Evolutionary conservation across 2,113 vertebrate genomes (phyloP).

Genomic region (Alethe castanea): DNA sequence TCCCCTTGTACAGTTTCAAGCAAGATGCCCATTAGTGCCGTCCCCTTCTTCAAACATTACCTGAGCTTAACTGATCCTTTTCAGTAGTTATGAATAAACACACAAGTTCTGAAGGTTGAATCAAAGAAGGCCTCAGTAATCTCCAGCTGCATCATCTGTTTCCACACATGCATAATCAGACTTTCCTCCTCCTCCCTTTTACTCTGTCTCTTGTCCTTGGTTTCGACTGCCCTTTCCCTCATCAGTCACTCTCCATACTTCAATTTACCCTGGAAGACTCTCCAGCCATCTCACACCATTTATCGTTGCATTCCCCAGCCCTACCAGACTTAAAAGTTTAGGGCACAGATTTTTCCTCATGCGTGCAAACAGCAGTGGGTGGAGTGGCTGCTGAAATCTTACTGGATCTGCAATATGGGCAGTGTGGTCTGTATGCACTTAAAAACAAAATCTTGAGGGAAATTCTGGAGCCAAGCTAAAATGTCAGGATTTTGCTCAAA

Average conservation of each 20-base stretch:
- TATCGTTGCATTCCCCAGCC: not conserved
- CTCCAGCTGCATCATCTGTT: not conserved
- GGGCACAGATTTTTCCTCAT: not conserved
- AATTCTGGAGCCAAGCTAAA: constrained; percentile 32
- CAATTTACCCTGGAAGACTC: not conserved
- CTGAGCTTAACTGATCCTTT: not conserved
- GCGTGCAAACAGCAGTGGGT: not conserved
- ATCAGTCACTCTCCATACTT: not conserved
- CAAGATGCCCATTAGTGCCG: accelerated
- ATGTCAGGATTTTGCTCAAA: constrained; percentile 1
- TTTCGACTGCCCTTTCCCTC: not conserved
- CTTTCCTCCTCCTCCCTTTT: not conserved
- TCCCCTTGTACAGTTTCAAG: not conserved
- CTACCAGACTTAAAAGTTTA: not conserved
- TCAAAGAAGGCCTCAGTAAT: not conserved
- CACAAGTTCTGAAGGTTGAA: not conserved
- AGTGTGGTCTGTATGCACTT: not conserved
- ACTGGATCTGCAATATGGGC: not conserved
- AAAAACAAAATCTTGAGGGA: constrained; percentile 11
- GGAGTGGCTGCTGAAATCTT: constrained; percentile 22
- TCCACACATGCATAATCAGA: not conserved
- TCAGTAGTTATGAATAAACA: not conserved
- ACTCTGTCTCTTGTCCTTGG: not conserved
- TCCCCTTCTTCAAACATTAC: not conserved
- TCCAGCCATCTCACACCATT: not conserved